phyloP scores from a whole-genome alignment of 2,797 vertebrate species.

The Rachycentron canadum region DNA sequence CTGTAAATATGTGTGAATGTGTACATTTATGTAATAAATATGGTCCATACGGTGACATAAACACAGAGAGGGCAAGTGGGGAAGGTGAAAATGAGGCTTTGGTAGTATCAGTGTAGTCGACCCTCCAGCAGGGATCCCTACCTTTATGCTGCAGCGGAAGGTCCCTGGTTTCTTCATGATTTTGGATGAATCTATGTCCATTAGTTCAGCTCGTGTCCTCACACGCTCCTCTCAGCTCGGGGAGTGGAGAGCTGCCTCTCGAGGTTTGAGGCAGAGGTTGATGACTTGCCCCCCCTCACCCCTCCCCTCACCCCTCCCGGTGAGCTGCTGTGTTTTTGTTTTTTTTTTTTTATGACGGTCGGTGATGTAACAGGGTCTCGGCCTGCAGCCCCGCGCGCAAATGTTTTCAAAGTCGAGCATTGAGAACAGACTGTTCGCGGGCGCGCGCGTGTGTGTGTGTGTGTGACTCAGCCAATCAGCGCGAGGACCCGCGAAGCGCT shows the following conservation, averaged over 20 bases:
- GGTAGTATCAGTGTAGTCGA: too few species aligned
- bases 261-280: constrained; percentile 8
- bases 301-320: constrained; percentile 3
- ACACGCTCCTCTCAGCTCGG: background rate
- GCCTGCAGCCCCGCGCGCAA: constrained; percentile 73
- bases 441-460: too few species aligned
- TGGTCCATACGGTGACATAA: background rate
- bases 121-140: too few species aligned
- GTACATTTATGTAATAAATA: constrained; percentile 4
- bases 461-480: too few species aligned
- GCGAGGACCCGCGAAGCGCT: too few species aligned
- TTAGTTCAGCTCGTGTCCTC: constrained; percentile 19
- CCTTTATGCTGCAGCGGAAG: constrained; percentile 81
- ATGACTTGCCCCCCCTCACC: background rate
- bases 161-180: constrained; percentile 59
- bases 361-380: constrained; percentile 76
- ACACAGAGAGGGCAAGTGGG: background rate
- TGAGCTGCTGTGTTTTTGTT: constrained; percentile 1
- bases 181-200: constrained; percentile 71
- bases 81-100: too few species aligned
- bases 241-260: background rate
- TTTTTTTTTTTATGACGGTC: constrained; percentile 59
- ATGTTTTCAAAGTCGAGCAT: constrained; percentile 53
- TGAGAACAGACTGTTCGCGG: constrained; percentile 33
- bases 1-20: too few species aligned